These are phyloP conservation scores for Chromobotia macracanthus DNA, from an alignment of 2,797 vertebrate genomes.

Conservation along the genomic window DNA sequence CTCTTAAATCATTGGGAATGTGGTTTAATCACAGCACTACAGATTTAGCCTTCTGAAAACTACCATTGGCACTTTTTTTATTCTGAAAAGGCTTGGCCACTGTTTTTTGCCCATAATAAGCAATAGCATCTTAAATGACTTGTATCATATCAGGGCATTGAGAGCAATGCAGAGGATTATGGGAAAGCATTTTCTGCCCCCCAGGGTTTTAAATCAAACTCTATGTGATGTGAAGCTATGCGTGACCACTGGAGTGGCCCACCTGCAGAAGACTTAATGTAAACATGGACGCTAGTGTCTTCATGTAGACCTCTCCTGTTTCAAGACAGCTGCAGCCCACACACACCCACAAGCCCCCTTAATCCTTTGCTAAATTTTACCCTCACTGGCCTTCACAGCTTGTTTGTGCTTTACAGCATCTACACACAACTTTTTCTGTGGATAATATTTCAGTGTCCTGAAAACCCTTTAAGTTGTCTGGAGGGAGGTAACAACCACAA, in stretches of 20 bases:
- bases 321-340: slow-evolving; percentile 82
- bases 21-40: slow-evolving; percentile 23
- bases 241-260: slow-evolving; percentile 43
- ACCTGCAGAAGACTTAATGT: slow-evolving; percentile 55
- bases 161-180: slow-evolving; percentile 13
- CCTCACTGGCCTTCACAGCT: slow-evolving; percentile 72
- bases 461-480: slow-evolving; percentile 11
- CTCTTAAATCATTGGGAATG: slow-evolving; percentile 23
- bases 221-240: slow-evolving; percentile 41
- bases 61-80: slow-evolving; percentile 9
- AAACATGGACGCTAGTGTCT: slow-evolving; percentile 69
- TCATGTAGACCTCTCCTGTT: slow-evolving; percentile 77
- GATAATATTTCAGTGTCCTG: slow-evolving; percentile 63
- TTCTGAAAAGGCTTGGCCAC: neutral
- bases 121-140: slow-evolving; percentile 15
- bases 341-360: slow-evolving; percentile 71
- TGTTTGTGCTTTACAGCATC: slow-evolving; percentile 67
- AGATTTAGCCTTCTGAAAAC: neutral
- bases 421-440: slow-evolving; percentile 77
- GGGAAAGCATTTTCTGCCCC: slow-evolving; percentile 24
- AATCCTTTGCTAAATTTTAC: slow-evolving; percentile 76
- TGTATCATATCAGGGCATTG: slow-evolving; percentile 6
- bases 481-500: slow-evolving; percentile 14
- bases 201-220: slow-evolving; percentile 28
- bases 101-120: neutral